Base-by-base conservation (phyloP, 2,797 vertebrate genomes). In the Pogoniulus pusillus region DNA sequence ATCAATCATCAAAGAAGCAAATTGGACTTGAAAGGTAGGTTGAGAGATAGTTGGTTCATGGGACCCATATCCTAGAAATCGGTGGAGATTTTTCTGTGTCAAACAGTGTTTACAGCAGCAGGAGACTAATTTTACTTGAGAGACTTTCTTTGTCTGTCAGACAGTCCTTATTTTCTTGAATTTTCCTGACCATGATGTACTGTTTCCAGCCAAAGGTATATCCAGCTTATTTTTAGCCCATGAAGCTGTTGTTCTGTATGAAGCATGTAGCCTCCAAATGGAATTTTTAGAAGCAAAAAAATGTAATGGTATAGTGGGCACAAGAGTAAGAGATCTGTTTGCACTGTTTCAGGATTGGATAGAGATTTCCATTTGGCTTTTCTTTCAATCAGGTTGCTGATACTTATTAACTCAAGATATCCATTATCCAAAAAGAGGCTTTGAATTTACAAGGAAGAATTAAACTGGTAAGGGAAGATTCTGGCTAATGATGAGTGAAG, bases 141-240 rank as follows among this genome's bases (percentile, higher is more conserved):
- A 83, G n/a, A 53, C 23, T 77, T 82, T 43, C 26, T 66, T 84
- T 92, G 70, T 65, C 76, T 72, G 59, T 92, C 55, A 78, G 11
- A 37, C 16, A 10, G 60, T 77, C 47, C 43, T 18, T 10, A 34
- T 81, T 87, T 91, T 78, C 59, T 85, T 93, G 53, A 23, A 49
- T 91, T 94, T 91, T 93, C 70, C 64, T 94, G 66, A 80, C 81
- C 32, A 19, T 83, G 16, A 34, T 91, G 11, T 78, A 41, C 27
- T 75, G 32, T 82, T 94, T 93, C 71, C 82, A 81, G 66, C 83
- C 60, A 87, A 16, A 89, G 91, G 89, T 96, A 73, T 57, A 81
- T 20, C 27, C 35, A 74, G 13, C n/a, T 81, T 91, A 81, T 89
- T 92, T 91, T 91, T 94, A 83, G 87, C 39, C 16, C 15, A 34